A percentile compares a stretch with the other conserved stretches of the same genome.
These are phyloP conservation scores for Coilia nasus DNA, from an alignment of 2,797 vertebrate species.

Conservation along the genomic window DNA sequence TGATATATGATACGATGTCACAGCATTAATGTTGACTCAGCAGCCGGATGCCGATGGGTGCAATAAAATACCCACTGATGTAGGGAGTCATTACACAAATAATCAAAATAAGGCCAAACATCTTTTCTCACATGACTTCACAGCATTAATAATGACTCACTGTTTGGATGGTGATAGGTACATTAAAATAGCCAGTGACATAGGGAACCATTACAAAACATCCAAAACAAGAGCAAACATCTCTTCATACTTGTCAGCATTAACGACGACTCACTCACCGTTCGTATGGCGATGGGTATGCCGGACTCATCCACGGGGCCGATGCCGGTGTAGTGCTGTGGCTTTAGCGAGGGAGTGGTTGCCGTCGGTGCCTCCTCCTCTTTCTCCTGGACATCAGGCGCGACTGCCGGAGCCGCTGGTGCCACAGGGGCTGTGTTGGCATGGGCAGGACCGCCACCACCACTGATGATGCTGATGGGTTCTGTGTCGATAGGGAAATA, in stretches of 20 bases:
- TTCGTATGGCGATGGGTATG: slow-evolving; percentile 83
- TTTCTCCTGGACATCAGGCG: slow-evolving; percentile 66
- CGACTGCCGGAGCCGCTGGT: slow-evolving; percentile 66
- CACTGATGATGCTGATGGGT: slow-evolving; percentile 50
- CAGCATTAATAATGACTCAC: no score
- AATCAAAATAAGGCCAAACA: no score
- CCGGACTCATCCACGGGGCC: slow-evolving; percentile 86
- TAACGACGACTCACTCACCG: slow-evolving; percentile 71
- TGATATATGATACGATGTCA: neutral
- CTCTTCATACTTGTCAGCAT: neutral
- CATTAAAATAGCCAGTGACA: no score
- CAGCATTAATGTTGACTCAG: slow-evolving; percentile 47
- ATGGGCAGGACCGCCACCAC: slow-evolving; percentile 62
- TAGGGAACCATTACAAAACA: no score
- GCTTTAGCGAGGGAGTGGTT: slow-evolving; percentile 74
- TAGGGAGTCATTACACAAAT: no score
- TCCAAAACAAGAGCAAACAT: no score
- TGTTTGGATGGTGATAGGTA: no score
- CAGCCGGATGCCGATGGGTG: slow-evolving; percentile 83
- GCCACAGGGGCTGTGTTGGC: slow-evolving; percentile 47
- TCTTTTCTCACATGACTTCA: no score
- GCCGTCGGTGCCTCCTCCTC: slow-evolving; percentile 80
- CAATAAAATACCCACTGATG: no score
- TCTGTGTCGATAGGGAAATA: slow-evolving; percentile 71
- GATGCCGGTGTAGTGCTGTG: slow-evolving; percentile 82